Conservation (phyloP, 2,888 invertebrate genomes). For the Nephrotoma appendiculata region DNA sequence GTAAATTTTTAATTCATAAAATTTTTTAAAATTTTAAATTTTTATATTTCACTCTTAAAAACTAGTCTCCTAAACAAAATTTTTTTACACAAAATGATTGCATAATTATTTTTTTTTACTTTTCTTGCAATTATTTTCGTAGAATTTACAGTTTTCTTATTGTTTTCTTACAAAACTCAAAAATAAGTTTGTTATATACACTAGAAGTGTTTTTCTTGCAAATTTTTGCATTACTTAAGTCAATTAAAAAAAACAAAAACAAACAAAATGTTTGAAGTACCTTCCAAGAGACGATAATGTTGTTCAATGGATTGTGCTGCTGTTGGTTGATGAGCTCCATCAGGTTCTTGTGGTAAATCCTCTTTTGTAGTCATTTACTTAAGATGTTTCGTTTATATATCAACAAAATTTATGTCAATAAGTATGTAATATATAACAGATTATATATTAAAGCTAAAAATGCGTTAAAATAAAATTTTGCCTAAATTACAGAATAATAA, state of each 20-base stretch:
- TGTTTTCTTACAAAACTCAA: background rate
- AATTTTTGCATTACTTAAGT: slow-evolving; percentile 8
- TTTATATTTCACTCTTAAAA: background rate
- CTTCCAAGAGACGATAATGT: slow-evolving; percentile 32
- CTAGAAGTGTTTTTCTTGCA: slow-evolving; percentile 11
- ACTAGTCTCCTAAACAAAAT: slow-evolving; percentile 1
- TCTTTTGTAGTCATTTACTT: slow-evolving; percentile 5
- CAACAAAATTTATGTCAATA: background rate
- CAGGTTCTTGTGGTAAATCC: slow-evolving; percentile 1
- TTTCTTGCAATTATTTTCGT: background rate
- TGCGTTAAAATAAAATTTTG: background rate
- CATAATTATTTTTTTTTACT: background rate
- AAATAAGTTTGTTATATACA: slow-evolving; percentile 4
- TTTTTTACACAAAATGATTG: background rate
- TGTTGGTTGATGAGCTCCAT: slow-evolving; percentile 16
- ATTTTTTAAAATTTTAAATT: background rate
- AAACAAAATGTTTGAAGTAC: slow-evolving; percentile 21
- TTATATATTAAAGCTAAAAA: background rate
- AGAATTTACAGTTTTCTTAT: background rate
- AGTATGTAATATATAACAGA: background rate
- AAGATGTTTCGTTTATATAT: background rate
- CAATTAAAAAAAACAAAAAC: background rate
- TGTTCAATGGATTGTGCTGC: slow-evolving; percentile 25
- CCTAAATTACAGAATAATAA: background rate
- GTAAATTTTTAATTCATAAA: background rate